Evolutionary conservation across 1,140 invertebrate species (phyloP), one percentile per base, ranked within the genome.

Genomic region (Popillia japonica): DNA sequence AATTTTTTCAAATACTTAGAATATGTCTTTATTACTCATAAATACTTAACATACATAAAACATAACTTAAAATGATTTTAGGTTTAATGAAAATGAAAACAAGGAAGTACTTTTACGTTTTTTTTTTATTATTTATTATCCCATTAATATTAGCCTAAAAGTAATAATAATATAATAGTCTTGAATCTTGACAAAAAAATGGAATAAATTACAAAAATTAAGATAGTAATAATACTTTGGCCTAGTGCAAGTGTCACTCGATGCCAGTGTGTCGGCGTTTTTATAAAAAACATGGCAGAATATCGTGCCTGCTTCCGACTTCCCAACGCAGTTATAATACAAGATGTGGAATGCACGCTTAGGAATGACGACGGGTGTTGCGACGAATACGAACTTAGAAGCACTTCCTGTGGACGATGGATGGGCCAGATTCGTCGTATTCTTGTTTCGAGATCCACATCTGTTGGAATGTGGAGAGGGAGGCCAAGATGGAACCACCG

Each of bases 391-490:
- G 77, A 83, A 86, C 87, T 96, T 96, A 96, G 92, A 96, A 96
- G 91, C 95, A 96, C 90, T 96, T 96, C 90, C 95, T 92, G 92
- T 96, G 95, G 87, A 97, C 95, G 87, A 96, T 96, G 84, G 93
- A 93, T 84, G 95, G 95, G 84, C 96, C 96, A 87, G 94, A 96
- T 88, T 97, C 96, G 89, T 96, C 95, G 90, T 97, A 97, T 86
- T 96, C 95, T 89, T 96, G 93, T 89, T 96, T 96, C 87, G 92
- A 92, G 89, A 93, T 96, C 96, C 96, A 96, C 94, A 95, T 95
- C 90, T 93, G 92, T 86, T 94, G 93, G 92, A 94, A 94, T 85
- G 93, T 94, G 85, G 93, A 94, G 78, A 94, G 89, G 68, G 94
- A 96, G 80, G 94, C 94, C 82, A 96, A 87, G 90, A 95, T 96